A percentile compares a stretch with the other conserved stretches of the same genome.
Evolutionary conservation across 2,888 invertebrate genomes (phyloP).

Genomic region (Eupelmus urozonus): DNA sequence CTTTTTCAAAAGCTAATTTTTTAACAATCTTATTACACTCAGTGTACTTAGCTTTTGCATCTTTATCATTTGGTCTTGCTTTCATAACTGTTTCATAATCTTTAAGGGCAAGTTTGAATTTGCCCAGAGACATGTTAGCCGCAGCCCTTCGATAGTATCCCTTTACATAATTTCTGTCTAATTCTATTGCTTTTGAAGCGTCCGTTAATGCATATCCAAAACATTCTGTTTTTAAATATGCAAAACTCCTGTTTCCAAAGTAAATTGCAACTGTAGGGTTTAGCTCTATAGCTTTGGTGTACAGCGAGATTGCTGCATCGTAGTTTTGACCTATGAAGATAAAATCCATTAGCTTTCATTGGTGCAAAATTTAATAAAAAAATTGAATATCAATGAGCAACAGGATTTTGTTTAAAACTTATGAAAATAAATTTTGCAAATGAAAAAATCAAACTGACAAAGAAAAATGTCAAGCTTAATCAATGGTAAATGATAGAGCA

Average conservation of each 20-base stretch:
- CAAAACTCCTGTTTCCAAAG: slow-evolving; percentile 96
- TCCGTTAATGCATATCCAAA: slow-evolving; percentile 96
- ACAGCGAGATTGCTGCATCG: slow-evolving; percentile 91
- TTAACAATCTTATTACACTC: slow-evolving; percentile 98
- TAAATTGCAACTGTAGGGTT: slow-evolving; percentile 91
- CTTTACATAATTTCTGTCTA: slow-evolving; percentile 94
- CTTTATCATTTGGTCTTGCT: slow-evolving; percentile 94
- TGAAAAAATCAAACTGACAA: no score
- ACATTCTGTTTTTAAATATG: slow-evolving; percentile 94
- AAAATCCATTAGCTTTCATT: not conserved
- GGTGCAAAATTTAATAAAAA: not conserved
- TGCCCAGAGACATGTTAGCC: slow-evolving; percentile 97
- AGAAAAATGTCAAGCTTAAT: no score
- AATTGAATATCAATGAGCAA: not conserved
- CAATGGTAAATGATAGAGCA: no score
- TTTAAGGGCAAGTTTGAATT: slow-evolving; percentile 96
- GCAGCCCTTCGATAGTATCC: slow-evolving; percentile 98
- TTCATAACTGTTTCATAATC: slow-evolving; percentile 98
- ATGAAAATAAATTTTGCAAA: no score
- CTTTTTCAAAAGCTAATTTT: slow-evolving; percentile 96
- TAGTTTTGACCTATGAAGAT: slow-evolving; percentile 90
- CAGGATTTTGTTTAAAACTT: no score
- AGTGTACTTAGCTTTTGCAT: slow-evolving; percentile 92
- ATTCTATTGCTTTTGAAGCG: slow-evolving; percentile 93
- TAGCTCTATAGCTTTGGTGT: slow-evolving; percentile 91